Evolutionary conservation across 2,797 vertebrate genomes (phyloP), one percentile per base, ranked within the genome.

Genomic region (Galago senegalensis): DNA sequence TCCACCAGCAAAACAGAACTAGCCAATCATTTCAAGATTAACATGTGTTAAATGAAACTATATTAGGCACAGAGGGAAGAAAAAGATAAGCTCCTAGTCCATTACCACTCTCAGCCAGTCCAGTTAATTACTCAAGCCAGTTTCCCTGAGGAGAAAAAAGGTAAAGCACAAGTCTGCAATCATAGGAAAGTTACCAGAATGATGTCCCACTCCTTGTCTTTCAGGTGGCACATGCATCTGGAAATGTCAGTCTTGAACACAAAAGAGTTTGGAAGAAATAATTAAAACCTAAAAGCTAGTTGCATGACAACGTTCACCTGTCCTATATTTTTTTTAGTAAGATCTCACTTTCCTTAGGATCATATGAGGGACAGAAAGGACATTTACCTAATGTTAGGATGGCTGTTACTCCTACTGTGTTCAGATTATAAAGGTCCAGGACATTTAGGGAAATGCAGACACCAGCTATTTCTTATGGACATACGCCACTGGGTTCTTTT

Each of bases 11-110:
- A 94, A 93, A 96, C 53, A 89, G 53, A 34, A 81, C 72, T 72
- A 87, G 86, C 72, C 80, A 94, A 70, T 91, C 53, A 58, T 77
- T 86, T 88, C 80, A 92, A 84, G 9, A 49, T 91, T 94, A 95
- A 95, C 80, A 49, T 95, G 40, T 75, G 73, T 93, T 81, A 89
- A 97, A 87, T 40, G n/a, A 93, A 96, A 93, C 37, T 83, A 58
- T 81, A 80, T 61, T 77, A 86, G 56, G n/a, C 61, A 17, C 56
- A 82, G 25, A 82, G 27, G 40, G 37, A 96, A 79, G 14, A 53
- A 95, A 96, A 87, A 95, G 25, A 75, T 76, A 95, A 95, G 63
- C 25, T 79, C 46, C 14, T 90, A 60, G 58, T 86, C 46, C 43
- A 94, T 27, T 67, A 40, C 60, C 31, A 85, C 25, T 21, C 49